phyloP scores from a whole-genome alignment of 2,113 vertebrate species.

The Podarcis muralis region DNA sequence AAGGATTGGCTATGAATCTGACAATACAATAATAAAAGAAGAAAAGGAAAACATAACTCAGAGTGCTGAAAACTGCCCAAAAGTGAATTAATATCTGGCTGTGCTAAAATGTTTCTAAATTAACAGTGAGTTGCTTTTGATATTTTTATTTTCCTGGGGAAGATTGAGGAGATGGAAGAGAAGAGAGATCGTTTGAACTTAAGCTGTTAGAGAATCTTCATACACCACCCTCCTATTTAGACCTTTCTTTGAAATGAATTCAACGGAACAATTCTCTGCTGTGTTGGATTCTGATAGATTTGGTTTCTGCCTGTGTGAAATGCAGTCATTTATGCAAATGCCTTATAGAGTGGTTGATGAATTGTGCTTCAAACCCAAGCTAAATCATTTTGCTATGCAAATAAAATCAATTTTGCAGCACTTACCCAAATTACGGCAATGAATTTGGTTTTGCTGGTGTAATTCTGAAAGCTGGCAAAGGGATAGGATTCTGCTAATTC shows the following conservation, averaged over 20 bases:
- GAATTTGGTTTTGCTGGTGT: neutral
- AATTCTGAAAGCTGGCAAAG: slow-evolving; percentile 27
- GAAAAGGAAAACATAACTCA: neutral
- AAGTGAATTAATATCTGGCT: neutral
- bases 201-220: slow-evolving; percentile 22
- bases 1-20: too few species aligned
- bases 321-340: slow-evolving; percentile 34
- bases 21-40: neutral
- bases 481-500: neutral
- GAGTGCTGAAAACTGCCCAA: neutral
- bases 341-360: neutral
- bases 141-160: neutral
- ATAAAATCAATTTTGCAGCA: slow-evolving; percentile 24
- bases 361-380: slow-evolving; percentile 40
- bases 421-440: slow-evolving; percentile 14
- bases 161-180: slow-evolving; percentile 8
- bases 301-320: slow-evolving; percentile 34
- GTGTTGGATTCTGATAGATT: slow-evolving; percentile 23
- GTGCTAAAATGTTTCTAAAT: neutral
- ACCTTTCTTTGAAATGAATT: slow-evolving; percentile 19
- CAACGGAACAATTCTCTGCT: slow-evolving; percentile 24
- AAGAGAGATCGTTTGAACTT: neutral
- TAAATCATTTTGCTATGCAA: slow-evolving; percentile 37
- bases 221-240: neutral
- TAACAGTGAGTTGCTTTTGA: neutral